These are phyloP conservation scores for Gymnopithys bicolor DNA, from an alignment of 2,797 vertebrate genomes.

Conservation along the genomic window DNA sequence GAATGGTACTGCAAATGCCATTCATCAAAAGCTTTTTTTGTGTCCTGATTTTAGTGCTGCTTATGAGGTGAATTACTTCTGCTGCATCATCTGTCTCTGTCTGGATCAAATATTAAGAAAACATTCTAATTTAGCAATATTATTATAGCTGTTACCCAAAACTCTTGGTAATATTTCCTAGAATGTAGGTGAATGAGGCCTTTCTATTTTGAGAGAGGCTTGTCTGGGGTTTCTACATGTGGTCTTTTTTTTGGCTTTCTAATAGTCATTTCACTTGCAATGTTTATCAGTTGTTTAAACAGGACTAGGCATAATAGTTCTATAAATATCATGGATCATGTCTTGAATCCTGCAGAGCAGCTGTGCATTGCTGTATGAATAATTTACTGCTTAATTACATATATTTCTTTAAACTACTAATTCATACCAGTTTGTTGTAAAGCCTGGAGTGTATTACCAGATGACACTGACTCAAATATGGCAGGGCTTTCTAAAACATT, in stretches of 20 bases:
- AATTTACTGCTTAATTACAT: conserved; percentile 48
- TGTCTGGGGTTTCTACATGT: neutral
- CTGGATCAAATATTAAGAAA: neutral
- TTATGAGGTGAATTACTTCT: neutral
- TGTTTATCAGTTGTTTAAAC: conserved; percentile 42
- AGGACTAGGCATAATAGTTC: conserved; percentile 32
- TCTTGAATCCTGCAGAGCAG: conserved; percentile 58
- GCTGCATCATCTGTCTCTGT: neutral
- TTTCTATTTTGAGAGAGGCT: neutral
- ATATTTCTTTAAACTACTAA: neutral
- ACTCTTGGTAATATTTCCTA: neutral
- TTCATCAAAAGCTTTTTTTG: conserved; percentile 1
- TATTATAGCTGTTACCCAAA: neutral
- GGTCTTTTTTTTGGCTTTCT: neutral
- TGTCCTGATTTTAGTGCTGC: neutral
- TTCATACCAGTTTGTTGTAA: neutral
- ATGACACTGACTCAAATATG: conserved; percentile 7
- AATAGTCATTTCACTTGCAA: neutral
- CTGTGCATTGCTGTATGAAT: conserved; percentile 41
- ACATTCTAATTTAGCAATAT: neutral
- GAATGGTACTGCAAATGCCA: neutral
- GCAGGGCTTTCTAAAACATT: neutral
- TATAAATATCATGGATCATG: conserved; percentile 57
- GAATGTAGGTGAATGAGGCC: neutral
- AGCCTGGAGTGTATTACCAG: neutral